Conservation (phyloP, 2,113 vertebrate species). For the Prunella himalayana region DNA sequence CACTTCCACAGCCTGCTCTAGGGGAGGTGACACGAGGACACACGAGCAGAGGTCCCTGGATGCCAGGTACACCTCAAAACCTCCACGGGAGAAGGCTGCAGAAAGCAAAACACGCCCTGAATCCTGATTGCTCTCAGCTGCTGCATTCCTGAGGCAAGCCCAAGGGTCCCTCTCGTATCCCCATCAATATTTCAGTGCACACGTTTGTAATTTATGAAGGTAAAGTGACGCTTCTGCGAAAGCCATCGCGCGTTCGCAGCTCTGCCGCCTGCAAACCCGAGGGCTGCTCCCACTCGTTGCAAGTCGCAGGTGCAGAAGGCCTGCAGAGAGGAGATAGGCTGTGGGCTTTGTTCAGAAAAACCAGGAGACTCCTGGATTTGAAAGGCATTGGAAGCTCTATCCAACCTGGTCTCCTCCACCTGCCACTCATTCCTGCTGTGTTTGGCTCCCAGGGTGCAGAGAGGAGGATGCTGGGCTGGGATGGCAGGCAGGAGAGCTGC, state of each 20-base stretch:
- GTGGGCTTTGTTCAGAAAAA: not conserved
- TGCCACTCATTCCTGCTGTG: not conserved
- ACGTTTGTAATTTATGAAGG: not conserved
- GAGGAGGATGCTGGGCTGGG: not conserved
- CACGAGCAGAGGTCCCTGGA: not conserved
- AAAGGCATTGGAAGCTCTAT: not conserved
- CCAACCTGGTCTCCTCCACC: not conserved
- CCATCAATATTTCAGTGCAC: not conserved
- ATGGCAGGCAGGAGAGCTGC: not conserved
- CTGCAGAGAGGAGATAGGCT: not conserved
- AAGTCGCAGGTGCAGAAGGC: not conserved
- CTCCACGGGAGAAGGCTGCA: not conserved
- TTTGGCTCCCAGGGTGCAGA: rapidly evolving
- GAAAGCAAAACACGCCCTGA: not conserved
- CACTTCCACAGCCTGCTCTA: not conserved
- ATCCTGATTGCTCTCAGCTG: not conserved
- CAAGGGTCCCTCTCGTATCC: not conserved
- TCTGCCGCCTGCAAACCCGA: not conserved
- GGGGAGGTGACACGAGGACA: not conserved
- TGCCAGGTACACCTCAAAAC: not conserved
- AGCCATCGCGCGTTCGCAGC: not conserved
- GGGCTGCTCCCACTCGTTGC: not conserved
- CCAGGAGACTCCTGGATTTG: not conserved
- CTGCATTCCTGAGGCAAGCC: not conserved
- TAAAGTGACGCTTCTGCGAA: not conserved